phyloP scores from a whole-genome alignment of 2,888 invertebrate genomes.

The Drosophila lacicola region DNA sequence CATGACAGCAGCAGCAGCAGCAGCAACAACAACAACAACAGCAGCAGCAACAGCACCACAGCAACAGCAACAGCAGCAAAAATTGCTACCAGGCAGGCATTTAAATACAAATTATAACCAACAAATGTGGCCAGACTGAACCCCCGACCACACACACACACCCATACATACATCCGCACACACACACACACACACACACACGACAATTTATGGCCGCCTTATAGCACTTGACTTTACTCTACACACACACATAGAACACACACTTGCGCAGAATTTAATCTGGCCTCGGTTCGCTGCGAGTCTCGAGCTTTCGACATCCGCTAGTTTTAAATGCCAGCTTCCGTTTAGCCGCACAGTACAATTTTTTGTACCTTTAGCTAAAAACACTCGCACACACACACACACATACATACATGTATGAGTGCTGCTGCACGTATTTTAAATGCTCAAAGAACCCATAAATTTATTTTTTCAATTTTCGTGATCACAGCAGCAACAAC shows the following conservation, averaged over 20 bases:
- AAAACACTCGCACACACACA: slow-evolving; percentile 11
- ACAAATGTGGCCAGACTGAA: slow-evolving; percentile 41
- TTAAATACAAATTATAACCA: slow-evolving; percentile 76
- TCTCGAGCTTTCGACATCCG: slow-evolving; percentile 42
- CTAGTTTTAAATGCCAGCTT: slow-evolving; percentile 62
- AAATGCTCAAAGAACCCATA: slow-evolving; percentile 75
- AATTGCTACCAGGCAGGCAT: slow-evolving; percentile 65
- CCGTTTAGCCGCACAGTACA: slow-evolving; percentile 43
- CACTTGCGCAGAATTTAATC: slow-evolving; percentile 21
- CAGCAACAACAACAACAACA: slow-evolving; percentile 35
- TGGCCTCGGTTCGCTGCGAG: slow-evolving; percentile 27
- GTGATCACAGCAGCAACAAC: slow-evolving; percentile 41
- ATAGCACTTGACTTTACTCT: slow-evolving; percentile 57
- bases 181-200: slow-evolving; percentile 10
- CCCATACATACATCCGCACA: background rate
- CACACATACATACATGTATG: background rate
- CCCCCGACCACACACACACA: slow-evolving; percentile 2
- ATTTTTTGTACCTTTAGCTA: slow-evolving; percentile 17
- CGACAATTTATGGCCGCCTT: slow-evolving; percentile 53
- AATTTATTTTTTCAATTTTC: slow-evolving; percentile 75
- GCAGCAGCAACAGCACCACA: slow-evolving; percentile 33
- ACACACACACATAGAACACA: slow-evolving; percentile 21
- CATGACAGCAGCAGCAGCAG: slow-evolving; percentile 61
- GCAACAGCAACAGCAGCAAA: slow-evolving; percentile 44
- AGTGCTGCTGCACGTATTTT: slow-evolving; percentile 57